A percentile compares a stretch with the other conserved stretches of the same genome.
phyloP scores from a whole-genome alignment of 2,888 invertebrate genomes.

The Euplagia quadripunctaria region DNA sequence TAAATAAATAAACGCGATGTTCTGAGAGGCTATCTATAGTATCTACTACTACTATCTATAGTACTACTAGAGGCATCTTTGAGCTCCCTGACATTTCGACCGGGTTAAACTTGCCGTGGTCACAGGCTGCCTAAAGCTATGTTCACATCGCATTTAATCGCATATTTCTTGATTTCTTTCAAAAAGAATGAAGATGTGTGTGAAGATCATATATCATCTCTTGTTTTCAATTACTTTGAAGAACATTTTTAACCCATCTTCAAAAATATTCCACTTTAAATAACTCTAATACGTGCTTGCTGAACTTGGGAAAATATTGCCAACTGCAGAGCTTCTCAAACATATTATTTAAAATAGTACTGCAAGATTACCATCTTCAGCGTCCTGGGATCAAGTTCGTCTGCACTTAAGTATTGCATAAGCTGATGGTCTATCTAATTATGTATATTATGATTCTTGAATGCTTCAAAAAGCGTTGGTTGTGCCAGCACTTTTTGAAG shows the following conservation, averaged over 20 bases:
- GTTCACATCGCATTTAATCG: too few relatives aligned
- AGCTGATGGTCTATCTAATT: conserved; percentile 37
- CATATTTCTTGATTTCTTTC: too few relatives aligned
- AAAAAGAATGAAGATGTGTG: background rate
- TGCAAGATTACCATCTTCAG: conserved; percentile 28
- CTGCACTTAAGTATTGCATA: conserved; percentile 31
- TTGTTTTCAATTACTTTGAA: background rate
- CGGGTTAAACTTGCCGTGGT: too few relatives aligned
- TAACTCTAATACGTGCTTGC: background rate
- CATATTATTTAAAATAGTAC: conserved; percentile 50
- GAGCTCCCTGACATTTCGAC: too few relatives aligned
- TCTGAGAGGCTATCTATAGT: too few relatives aligned
- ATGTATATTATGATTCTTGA: conserved; percentile 37
- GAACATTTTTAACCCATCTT: background rate
- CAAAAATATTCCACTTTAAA: conserved; percentile 5
- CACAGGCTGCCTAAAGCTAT: too few relatives aligned
- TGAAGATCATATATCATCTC: background rate
- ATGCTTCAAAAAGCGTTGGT: background rate
- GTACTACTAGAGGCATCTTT: too few relatives aligned
- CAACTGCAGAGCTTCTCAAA: conserved; percentile 17
- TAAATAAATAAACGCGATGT: too few relatives aligned
- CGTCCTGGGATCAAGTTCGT: conserved; percentile 24
- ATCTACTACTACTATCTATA: too few relatives aligned
- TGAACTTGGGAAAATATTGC: conserved; percentile 18
- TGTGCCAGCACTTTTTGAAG: background rate